phyloP scores from a whole-genome alignment of 2,888 invertebrate genomes.

The Pseudococcus longispinus region DNA sequence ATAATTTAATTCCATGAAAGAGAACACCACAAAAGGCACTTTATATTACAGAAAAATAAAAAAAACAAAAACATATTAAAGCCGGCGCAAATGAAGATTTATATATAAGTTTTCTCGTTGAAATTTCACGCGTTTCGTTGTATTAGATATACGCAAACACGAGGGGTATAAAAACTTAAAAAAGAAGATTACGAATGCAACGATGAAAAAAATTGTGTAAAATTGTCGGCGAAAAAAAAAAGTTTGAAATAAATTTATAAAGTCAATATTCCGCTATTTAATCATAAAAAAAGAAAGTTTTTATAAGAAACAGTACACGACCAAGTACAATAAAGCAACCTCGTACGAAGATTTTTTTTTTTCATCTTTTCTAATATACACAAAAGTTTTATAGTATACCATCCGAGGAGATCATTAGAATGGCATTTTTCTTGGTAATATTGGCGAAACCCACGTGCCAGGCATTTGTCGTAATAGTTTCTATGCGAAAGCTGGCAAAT shows the following conservation, averaged over 20 bases:
- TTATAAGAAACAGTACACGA: background rate
- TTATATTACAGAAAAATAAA: slow-evolving; percentile 14
- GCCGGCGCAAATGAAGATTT: slow-evolving; percentile 25
- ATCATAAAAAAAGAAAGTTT: background rate
- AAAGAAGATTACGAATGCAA: slow-evolving; percentile 9
- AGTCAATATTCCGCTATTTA: slow-evolving; percentile 22
- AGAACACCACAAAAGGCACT: slow-evolving; percentile 17
- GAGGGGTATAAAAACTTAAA: background rate
- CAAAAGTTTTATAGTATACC: background rate
- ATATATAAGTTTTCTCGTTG: slow-evolving; percentile 30
- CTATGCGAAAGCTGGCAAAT: background rate
- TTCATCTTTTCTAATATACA: background rate
- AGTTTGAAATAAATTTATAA: slow-evolving; percentile 11
- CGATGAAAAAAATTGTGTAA: background rate
- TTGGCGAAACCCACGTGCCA: background rate
- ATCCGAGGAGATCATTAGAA: slow-evolving; percentile 13
- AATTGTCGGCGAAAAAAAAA: background rate
- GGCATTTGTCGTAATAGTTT: slow-evolving; percentile 15
- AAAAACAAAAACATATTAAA: slow-evolving; percentile 31
- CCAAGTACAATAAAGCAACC: background rate
- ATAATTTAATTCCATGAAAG: slow-evolving; percentile 22
- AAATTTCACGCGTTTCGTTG: slow-evolving; percentile 17
- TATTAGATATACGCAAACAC: background rate
- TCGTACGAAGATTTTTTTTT: background rate
- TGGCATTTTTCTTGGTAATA: background rate